Evolutionary conservation across 2,888 invertebrate genomes (phyloP), one percentile per base, ranked within the genome.

Genomic region (Ectobius pallidus): DNA sequence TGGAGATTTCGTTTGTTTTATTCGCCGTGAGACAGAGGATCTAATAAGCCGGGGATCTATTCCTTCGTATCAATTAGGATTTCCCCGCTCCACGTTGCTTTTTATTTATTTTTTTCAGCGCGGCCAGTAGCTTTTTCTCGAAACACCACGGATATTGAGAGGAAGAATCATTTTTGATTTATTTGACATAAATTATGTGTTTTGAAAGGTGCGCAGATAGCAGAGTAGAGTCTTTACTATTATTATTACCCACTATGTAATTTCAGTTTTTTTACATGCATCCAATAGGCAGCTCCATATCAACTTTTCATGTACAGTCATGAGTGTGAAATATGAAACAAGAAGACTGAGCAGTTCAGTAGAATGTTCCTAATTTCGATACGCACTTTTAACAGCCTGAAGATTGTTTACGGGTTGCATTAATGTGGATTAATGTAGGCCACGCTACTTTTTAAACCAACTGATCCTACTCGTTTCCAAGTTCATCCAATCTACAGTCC

Each of bases 171-270:
- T 52, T 44, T 68, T 46, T 74, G 74, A 74, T 74, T 74, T 74
- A 74, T 74, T 74, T 72, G 74, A 74, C 74, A 69, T 74, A 74
- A 74, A 74, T 74, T 74, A 74, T 71, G 65, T 67, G 74, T 72
- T 74, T 55, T 65, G 70, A 70, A 32, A 70, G 11, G 58, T 18
- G 69, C 55, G 32, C 42, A 68, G 68, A 68, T 49, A 30, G 14
- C 16, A 25, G 65, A 42, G 65, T 42, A 39, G 32, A 32, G 44
- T 14, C 58, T 32, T 30, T 58, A 58, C 32, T 30, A 32, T 58
- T 68, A 18, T 68, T 68, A 68, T 68, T 68, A 68, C 44, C 34
- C 30, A 42, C 63, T 44, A 25, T 65, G 25, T 65, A 65, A 65
- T 63, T 42, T 63, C 52, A 34, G 7, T 34, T 11, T 49, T 49